Percentiles rank a stretch among this genome's conserved stretches.
Conservation (phyloP, 2,888 invertebrate genomes). For the Drosophila rubida region DNA sequence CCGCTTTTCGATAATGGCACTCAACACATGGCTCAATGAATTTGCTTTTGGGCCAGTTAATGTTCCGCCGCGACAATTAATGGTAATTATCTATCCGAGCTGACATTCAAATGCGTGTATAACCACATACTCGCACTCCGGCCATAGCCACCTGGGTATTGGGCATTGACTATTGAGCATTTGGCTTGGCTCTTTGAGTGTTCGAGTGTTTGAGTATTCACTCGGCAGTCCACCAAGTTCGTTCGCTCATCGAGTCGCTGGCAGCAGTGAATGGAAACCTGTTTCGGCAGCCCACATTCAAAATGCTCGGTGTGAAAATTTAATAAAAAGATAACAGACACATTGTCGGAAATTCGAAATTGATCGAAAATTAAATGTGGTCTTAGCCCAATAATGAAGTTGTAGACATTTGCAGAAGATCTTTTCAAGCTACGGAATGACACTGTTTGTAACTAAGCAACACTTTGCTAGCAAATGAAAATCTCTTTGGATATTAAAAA, state of each 20-base stretch:
- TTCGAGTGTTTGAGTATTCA: background rate
- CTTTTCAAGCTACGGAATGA: background rate
- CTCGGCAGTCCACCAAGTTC: slow-evolving; percentile 40
- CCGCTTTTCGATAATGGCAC: slow-evolving; percentile 48
- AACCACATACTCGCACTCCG: slow-evolving; percentile 1
- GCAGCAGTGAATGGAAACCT: slow-evolving; percentile 66
- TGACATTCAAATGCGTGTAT: slow-evolving; percentile 49
- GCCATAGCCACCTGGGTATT: slow-evolving; percentile 31
- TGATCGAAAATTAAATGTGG: background rate
- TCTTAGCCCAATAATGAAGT: background rate
- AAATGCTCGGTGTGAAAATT: slow-evolving; percentile 44
- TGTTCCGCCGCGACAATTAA: slow-evolving; percentile 68
- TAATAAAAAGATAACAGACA: slow-evolving; percentile 23
- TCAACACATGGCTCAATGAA: slow-evolving; percentile 68
- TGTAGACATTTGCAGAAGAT: background rate
- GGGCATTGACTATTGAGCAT: slow-evolving; percentile 13
- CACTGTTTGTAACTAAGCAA: too few relatives aligned
- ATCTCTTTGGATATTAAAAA: too few relatives aligned
- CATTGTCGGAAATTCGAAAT: slow-evolving; percentile 23
- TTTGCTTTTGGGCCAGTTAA: slow-evolving; percentile 53
- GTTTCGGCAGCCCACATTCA: slow-evolving; percentile 51
- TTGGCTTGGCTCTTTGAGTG: too few relatives aligned
- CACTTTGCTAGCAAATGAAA: too few relatives aligned
- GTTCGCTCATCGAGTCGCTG: slow-evolving; percentile 36
- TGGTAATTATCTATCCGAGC: slow-evolving; percentile 66